These are phyloP conservation scores for Cetoscarus ocellatus DNA, from an alignment of 2,797 vertebrate species.

Conservation along the genomic window DNA sequence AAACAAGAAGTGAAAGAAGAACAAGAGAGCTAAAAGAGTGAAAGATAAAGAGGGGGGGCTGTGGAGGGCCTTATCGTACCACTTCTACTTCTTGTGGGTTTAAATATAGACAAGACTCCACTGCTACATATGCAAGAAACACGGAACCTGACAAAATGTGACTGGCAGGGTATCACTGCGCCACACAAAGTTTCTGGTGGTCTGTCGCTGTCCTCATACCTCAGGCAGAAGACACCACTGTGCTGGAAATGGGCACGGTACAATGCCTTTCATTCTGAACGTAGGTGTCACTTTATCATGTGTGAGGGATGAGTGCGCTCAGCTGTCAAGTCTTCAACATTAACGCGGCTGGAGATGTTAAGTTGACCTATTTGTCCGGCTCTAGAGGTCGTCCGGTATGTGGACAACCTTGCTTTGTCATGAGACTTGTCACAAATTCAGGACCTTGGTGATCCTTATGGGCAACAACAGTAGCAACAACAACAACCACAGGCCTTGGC, in stretches of 20 bases:
- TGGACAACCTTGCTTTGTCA: slow-evolving; percentile 58
- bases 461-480: slow-evolving; percentile 36
- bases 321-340: slow-evolving; percentile 31
- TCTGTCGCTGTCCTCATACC: slow-evolving; percentile 33
- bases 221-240: slow-evolving; percentile 38
- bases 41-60: slow-evolving; percentile 21
- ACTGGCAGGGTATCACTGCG: slow-evolving; percentile 26
- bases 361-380: slow-evolving; percentile 43
- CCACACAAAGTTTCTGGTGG: slow-evolving; percentile 26
- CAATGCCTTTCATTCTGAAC: slow-evolving; percentile 52
- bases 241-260: slow-evolving; percentile 37
- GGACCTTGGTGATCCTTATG: slow-evolving; percentile 47
- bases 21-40: slow-evolving; percentile 39
- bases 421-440: slow-evolving; percentile 59
- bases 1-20: slow-evolving; percentile 76
- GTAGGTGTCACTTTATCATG: slow-evolving; percentile 53
- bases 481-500: slow-evolving; percentile 5
- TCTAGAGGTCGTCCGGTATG: slow-evolving; percentile 44
- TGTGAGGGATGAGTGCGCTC: slow-evolving; percentile 32
- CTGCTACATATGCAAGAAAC: slow-evolving; percentile 40
- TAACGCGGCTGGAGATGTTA: slow-evolving; percentile 23
- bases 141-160: slow-evolving; percentile 33
- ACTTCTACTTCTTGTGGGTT: slow-evolving; percentile 60
- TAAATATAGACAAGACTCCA: slow-evolving; percentile 54
- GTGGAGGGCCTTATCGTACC: slow-evolving; percentile 58